Base-by-base conservation (phyloP, 2,113 vertebrate genomes). In the Ceyx margarethae region DNA sequence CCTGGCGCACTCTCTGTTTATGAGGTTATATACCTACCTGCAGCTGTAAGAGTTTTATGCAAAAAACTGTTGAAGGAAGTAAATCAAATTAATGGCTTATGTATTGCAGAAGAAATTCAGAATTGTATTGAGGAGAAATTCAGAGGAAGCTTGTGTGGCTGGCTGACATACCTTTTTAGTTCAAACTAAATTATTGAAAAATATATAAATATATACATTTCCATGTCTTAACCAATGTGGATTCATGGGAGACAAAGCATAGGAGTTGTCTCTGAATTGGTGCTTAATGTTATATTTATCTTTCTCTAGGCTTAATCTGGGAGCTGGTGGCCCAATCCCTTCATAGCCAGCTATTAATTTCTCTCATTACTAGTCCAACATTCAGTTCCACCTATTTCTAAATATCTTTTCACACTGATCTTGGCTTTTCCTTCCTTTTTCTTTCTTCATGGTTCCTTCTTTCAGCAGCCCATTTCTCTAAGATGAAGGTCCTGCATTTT, bases 1-100 rank as follows among this genome's bases (percentile, higher is more conserved):
- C 26, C 60, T 79, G 89, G 58, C 67, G 10, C 79, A 12, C 48
- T 72, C 28, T 74, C 26, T 89, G 31, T 89, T 54, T 91, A 50
- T 89, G 90, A 82, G 62, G 67, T 76, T 96, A 58, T 61, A 67
- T 40, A 40, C 56, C 66, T 87, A 89, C 71, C 71, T 93, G 66
- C 33, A 90, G 58, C 64, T 76, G 62, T n/a, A 82, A 48, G 46
- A 81, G n/a, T 43, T 80, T 71, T 73, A 78, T 46, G 37, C 18
- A 89, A 74, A 73, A 73, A 87, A 65, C 28, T 1, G 7, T 68
- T 87, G 37, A 84, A 68, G 65, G 7, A 64, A 95, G 91, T 86
- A 46, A 86, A 68, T 87, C 72, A 93, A 77, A 48, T 84, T 42
- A 74, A 72, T 79, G 40, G 16, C 5, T 57, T 57, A 45, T 9